Base-by-base conservation (phyloP, 2,797 vertebrate species). In the Pipistrellus kuhlii region DNA sequence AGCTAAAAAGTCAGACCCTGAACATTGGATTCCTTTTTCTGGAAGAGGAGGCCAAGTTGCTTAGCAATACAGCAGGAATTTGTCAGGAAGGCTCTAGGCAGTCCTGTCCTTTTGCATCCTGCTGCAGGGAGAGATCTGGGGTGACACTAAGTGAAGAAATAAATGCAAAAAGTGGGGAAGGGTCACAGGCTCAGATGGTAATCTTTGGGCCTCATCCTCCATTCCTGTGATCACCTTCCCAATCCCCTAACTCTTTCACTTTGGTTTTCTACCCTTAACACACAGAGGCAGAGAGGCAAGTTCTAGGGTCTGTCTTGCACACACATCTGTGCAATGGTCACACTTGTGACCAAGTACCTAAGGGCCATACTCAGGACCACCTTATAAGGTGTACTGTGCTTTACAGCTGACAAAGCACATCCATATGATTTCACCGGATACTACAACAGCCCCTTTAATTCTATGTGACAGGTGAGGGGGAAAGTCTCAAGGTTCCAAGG, bases 1-100 rank as follows among this genome's bases (percentile, higher is more conserved):
- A 46, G 5, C 51, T 95, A 53, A 46, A 90, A 84, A 90, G 51
- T 81, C 94, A 91, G 46, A 73, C 32, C 55, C 25, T 23, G 44
- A 93, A 84, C 44, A 17, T 46, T 18, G 6, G 51, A 17, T n/a
- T 95, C 64, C 18, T 93, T 92, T 94, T 96, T 44, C 90, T 92
- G 73, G 69, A 80, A 93, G 53, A 94, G 55, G 72, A 95, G 91
- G 69, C 48, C 83, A 91, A 73, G 94, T 97, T 96, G 95, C 95
- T 96, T 95, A 97, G 97, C 96, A 97, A 96, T 96, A 88, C 62
- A 85, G 48, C 51, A 85, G 30, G 30, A 88, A 32, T 76, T 85
- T 96, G 75, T 91, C 77, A 95, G 78, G 84, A 87, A 95, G 53
- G 87, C 72, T 91, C 81, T 51, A 46, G 48, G 64, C 53, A 88